These are phyloP conservation scores for Sceliomorpha sp. DNA, from an alignment of 2,888 invertebrate species.

Conservation along the genomic window DNA sequence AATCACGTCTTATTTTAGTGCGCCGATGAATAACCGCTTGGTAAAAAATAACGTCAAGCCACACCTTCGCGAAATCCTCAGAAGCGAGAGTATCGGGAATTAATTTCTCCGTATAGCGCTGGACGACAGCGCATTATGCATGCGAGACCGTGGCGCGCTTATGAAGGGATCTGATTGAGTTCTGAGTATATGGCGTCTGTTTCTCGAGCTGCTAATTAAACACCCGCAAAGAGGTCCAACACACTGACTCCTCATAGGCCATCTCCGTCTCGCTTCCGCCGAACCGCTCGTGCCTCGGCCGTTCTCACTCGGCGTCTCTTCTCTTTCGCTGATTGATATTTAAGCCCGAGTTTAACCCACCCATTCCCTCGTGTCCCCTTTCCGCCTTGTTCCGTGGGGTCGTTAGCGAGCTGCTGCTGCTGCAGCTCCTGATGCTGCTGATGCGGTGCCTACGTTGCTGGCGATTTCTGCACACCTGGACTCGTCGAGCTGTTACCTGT, in stretches of 20 bases:
- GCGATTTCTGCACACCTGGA: conserved; percentile 72
- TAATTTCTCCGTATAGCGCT: conserved; percentile 62
- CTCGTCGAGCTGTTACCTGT: conserved; percentile 22
- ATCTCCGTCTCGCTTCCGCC: conserved; percentile 26
- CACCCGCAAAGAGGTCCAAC: conserved; percentile 71
- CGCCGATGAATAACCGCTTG: conserved; percentile 26
- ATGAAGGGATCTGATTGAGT: conserved; percentile 80
- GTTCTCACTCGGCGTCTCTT: conserved; percentile 57
- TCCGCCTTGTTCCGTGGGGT: conserved; percentile 67
- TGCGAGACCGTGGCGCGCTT: conserved; percentile 70
- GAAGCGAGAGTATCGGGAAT: conserved; percentile 63
- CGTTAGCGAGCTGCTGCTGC: conserved; percentile 71
- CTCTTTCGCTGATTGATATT: conserved; percentile 74
- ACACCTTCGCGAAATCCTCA: conserved; percentile 53
- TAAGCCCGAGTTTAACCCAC: conserved; percentile 72
- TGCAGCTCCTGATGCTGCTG: conserved; percentile 60
- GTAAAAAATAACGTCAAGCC: conserved; percentile 28
- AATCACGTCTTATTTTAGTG: conserved; percentile 11
- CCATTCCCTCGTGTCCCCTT: conserved; percentile 51
- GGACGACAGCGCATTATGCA: conserved; percentile 74
- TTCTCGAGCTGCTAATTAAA: conserved; percentile 79
- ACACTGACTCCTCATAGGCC: conserved; percentile 50
- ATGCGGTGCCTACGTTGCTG: conserved; percentile 64
- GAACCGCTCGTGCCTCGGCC: neutral
- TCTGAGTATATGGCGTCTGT: conserved; percentile 79